Evolutionary conservation across 2,888 invertebrate species (phyloP), one percentile per base, ranked within the genome.

Genomic region (Ectobius pallidus): DNA sequence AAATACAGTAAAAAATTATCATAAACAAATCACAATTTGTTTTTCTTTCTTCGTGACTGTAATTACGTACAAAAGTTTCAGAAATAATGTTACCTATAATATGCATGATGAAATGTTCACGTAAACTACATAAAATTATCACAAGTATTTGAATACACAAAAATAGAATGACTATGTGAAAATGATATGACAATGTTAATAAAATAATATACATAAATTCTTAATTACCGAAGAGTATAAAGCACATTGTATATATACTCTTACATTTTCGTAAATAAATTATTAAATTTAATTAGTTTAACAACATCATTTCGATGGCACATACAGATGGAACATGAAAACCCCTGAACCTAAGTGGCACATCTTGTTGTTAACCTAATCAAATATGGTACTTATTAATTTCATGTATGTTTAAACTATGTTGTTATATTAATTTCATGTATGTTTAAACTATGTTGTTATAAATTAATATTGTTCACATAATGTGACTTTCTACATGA

Each of bases 271-370:
- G n/a, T n/a, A n/a, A n/a, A n/a, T n/a, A n/a, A n/a, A n/a, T n/a
- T n/a, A n/a, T n/a, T n/a, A n/a, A n/a, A n/a, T n/a, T n/a, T n/a
- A n/a, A n/a, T n/a, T 69, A 70, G 62, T 70, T 70, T 62, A 70
- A 70, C 46, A 61, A 70, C 32, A 20, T 70, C 34, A 61, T 70
- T 52, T 4, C 22, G 7, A 20, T 39, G 22, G 22, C 30, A 22
- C 30, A 69, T 18, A 34, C 32, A 52, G 61, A 58, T 61, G 68
- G 72, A 69, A 69, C 39, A 30, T 16, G 52, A 22, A 72, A 7
- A 69, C 72, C 72, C 72, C 72, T 69, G 72, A 72, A 72, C 62
- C 62, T 20, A 18, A 63, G 20, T 46, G 32, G 44, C 42, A 39
- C 63, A 44, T 44, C 65, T 65, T 65, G 44, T 16, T 42, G 44